These are phyloP conservation scores for Melipona beecheii DNA, from an alignment of 2,888 invertebrate genomes.

Conservation along the genomic window DNA sequence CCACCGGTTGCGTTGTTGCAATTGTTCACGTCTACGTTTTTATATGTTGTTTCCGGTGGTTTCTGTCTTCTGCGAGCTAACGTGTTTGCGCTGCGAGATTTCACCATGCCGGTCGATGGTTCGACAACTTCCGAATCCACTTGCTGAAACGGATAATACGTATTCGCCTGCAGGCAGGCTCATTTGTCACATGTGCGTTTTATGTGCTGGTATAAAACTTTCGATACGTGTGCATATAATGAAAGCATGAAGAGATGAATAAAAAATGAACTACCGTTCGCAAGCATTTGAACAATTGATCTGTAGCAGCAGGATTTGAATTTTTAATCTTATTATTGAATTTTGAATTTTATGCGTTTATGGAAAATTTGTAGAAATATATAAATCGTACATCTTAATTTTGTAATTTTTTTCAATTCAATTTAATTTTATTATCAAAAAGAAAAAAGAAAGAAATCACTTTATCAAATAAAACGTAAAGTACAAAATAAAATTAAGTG, in stretches of 20 bases:
- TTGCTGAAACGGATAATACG: slow-evolving; percentile 84
- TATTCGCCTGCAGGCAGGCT: slow-evolving; percentile 80
- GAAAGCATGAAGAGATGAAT: not conserved
- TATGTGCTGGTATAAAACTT: slow-evolving; percentile 10
- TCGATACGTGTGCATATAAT: not conserved
- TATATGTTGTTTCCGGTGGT: slow-evolving; percentile 65
- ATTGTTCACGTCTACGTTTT: slow-evolving; percentile 81
- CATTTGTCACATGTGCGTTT: slow-evolving; percentile 57
- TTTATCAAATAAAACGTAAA: no score
- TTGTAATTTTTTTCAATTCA: no score
- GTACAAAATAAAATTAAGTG: no score
- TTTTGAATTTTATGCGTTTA: no score
- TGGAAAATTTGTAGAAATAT: no score
- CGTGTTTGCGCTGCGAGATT: slow-evolving; percentile 84
- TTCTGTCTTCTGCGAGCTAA: slow-evolving; percentile 82
- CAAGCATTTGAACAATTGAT: not conserved
- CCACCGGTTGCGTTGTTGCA: slow-evolving; percentile 67
- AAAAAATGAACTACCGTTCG: not conserved
- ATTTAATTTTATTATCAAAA: no score
- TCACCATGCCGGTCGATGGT: slow-evolving; percentile 83
- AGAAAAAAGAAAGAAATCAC: no score
- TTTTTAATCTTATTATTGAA: not conserved
- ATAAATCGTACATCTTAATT: no score
- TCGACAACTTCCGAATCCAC: slow-evolving; percentile 82
- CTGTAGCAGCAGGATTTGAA: not conserved